Conservation (phyloP, 2,888 invertebrate species). For the Lochmaea capreae region DNA sequence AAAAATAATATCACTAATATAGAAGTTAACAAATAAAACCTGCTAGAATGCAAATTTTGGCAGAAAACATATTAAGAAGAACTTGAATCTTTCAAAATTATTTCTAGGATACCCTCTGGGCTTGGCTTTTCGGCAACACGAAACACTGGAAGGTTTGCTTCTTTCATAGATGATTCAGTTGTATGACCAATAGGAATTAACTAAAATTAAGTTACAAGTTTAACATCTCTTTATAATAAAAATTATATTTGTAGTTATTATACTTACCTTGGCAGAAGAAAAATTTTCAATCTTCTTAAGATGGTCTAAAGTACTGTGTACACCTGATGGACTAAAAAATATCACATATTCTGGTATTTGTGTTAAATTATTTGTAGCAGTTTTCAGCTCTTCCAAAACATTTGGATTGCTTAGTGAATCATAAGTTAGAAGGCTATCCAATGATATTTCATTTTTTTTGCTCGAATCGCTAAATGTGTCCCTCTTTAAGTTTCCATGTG, state of each 20-base stretch:
- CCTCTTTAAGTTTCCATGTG: conserved; percentile 70
- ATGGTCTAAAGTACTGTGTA: conserved; percentile 65
- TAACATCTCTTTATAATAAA: background rate
- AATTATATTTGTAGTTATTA: too few relatives aligned
- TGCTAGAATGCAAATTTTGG: background rate
- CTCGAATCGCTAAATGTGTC: conserved; percentile 67
- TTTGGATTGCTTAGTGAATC: conserved; percentile 68
- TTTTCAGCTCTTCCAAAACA: conserved; percentile 64
- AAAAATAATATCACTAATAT: too few relatives aligned
- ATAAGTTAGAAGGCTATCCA: conserved; percentile 69
- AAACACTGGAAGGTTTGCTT: conserved; percentile 64
- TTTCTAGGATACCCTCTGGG: conserved; percentile 67
- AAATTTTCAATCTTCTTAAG: conserved; percentile 59
- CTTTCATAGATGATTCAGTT: conserved; percentile 68
- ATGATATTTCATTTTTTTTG: conserved; percentile 60
- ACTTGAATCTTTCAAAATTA: conserved; percentile 48
- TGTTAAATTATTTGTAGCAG: conserved; percentile 59
- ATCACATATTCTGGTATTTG: conserved; percentile 67
- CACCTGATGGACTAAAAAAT: conserved; percentile 73
- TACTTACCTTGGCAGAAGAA: conserved; percentile 52
- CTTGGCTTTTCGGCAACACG: conserved; percentile 68
- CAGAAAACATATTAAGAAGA: background rate
- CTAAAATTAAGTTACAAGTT: conserved; percentile 52
- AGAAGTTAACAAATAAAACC: background rate
- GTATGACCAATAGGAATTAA: conserved; percentile 71